Conservation (phyloP, 2,113 vertebrate genomes). For the Zeus faber region DNA sequence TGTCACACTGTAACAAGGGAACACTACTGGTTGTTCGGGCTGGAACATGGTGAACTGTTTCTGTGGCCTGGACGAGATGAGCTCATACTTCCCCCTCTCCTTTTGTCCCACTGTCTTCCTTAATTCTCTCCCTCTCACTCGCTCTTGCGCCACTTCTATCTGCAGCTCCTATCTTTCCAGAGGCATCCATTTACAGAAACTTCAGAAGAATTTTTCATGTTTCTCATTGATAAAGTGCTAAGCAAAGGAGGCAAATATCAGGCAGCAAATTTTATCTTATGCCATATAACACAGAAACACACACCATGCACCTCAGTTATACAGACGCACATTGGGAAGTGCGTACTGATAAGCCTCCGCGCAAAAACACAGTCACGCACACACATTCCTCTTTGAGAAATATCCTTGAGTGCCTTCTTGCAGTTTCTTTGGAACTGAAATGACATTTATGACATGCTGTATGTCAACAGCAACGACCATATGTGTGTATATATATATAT, state of each 20-base stretch:
- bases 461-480: not conserved
- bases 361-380: not conserved
- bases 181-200: not conserved
- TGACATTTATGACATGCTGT: too few relatives aligned
- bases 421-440: too few relatives aligned
- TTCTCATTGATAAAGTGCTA: conserved; percentile 30
- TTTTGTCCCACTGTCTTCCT: conserved; percentile 28
- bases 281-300: conserved; percentile 8
- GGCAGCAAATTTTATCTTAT: conserved; percentile 52
- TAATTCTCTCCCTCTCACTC: conserved; percentile 22
- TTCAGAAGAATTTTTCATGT: not conserved
- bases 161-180: not conserved
- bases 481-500: not conserved
- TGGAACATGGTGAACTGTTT: not conserved
- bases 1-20: too few relatives aligned
- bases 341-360: not conserved
- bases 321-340: conserved; percentile 16
- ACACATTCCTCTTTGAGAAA: too few relatives aligned
- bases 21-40: too few relatives aligned
- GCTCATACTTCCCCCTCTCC: not conserved
- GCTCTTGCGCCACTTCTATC: not conserved
- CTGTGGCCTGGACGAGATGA: not conserved
- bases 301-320: conserved; percentile 4
- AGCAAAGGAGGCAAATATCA: conserved; percentile 27
- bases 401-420: too few relatives aligned